Conservation (phyloP, 2,113 vertebrate genomes). For the Physeter macrocephalus region DNA sequence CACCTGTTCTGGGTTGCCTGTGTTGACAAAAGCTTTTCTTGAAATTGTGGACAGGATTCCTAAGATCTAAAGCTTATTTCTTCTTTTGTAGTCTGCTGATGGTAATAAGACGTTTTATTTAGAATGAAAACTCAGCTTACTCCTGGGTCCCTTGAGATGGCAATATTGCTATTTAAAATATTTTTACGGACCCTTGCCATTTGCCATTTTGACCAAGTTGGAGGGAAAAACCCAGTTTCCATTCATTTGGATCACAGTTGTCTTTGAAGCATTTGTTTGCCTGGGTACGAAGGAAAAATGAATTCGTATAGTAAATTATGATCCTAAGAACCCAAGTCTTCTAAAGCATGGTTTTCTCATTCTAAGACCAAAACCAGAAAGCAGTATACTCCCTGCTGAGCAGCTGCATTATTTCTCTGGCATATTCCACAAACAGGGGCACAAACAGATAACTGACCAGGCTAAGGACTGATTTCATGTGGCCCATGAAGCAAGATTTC, state of each 20-base stretch:
- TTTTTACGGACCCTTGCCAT: neutral
- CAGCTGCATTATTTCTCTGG: neutral
- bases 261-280: slow-evolving; percentile 33
- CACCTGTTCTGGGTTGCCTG: neutral
- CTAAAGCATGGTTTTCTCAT: neutral
- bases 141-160: neutral
- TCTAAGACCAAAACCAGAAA: slow-evolving; percentile 34
- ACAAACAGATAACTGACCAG: neutral
- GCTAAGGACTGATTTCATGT: slow-evolving; percentile 1
- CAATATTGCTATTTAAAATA: slow-evolving; percentile 24
- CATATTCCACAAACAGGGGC: neutral
- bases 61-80: slow-evolving; percentile 31
- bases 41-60: slow-evolving; percentile 46
- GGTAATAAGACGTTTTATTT: slow-evolving; percentile 44
- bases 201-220: slow-evolving; percentile 23
- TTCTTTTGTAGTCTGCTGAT: slow-evolving; percentile 45
- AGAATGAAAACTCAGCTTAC: slow-evolving; percentile 9
- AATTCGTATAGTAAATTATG: neutral
- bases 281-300: neutral
- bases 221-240: neutral
- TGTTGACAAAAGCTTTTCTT: slow-evolving; percentile 58
- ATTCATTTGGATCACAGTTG: neutral
- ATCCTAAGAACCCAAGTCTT: neutral
- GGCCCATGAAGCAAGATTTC: slow-evolving; percentile 39
- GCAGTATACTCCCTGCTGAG: neutral